Evolutionary conservation across 2,888 invertebrate species (phyloP).

Genomic region (Watsonalla binaria): DNA sequence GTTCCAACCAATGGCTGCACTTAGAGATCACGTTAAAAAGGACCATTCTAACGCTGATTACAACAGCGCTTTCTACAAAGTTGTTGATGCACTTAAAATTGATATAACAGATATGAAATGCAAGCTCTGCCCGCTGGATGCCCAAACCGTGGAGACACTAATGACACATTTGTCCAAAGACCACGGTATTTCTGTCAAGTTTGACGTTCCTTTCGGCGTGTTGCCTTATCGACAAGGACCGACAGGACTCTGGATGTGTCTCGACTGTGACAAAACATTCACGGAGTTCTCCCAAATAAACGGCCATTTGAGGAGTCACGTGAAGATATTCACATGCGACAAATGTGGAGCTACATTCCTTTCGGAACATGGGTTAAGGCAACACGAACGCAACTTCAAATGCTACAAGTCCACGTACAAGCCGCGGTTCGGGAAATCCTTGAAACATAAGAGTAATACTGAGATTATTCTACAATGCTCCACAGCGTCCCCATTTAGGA

Average conservation of each 20-base stretch:
- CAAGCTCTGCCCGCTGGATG: conserved; percentile 48
- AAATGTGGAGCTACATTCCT: conserved; percentile 67
- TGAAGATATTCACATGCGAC: conserved; percentile 66
- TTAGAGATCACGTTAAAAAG: conserved; percentile 58
- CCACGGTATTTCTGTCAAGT: conserved; percentile 57
- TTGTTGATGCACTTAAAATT: conserved; percentile 63
- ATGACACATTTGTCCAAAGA: conserved; percentile 60
- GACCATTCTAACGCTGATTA: conserved; percentile 58
- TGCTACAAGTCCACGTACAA: conserved; percentile 66
- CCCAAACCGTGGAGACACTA: conserved; percentile 51
- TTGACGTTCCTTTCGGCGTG: conserved; percentile 63
- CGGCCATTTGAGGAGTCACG: conserved; percentile 60
- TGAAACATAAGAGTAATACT: conserved; percentile 65
- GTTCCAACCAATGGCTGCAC: conserved; percentile 59
- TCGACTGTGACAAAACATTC: conserved; percentile 64
- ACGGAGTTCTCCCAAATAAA: conserved; percentile 66
- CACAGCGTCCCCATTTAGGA: conserved; percentile 65
- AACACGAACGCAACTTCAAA: conserved; percentile 65
- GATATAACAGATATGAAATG: conserved; percentile 66
- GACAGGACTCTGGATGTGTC: conserved; percentile 60
- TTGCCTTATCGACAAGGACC: conserved; percentile 61
- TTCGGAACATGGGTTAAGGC: conserved; percentile 59
- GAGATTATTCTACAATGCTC: conserved; percentile 69
- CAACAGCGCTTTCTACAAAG: conserved; percentile 70
- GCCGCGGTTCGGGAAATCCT: conserved; percentile 62